Evolutionary conservation across 2,113 vertebrate genomes (phyloP).

Genomic region (Murina feae): DNA sequence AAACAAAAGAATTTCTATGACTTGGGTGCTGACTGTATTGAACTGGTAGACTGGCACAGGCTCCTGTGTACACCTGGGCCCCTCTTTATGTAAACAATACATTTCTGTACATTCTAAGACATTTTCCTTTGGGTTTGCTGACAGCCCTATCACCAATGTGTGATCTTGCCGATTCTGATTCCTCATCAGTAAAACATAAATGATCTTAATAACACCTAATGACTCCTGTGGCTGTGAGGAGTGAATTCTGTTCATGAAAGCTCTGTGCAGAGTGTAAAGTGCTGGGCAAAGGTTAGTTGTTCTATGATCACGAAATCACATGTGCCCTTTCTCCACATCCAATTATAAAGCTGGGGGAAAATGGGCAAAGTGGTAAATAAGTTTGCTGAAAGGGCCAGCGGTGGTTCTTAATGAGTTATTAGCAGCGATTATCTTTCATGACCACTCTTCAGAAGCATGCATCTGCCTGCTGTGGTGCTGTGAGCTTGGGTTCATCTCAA

Average conservation of each 20-base stretch:
- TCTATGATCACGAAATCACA: slow-evolving; percentile 18
- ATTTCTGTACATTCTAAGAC: not conserved
- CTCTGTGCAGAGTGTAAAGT: not conserved
- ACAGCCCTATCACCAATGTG: not conserved
- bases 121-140: not conserved
- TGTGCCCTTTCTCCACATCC: not conserved
- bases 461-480: not conserved
- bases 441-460: not conserved
- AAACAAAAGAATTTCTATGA: not conserved
- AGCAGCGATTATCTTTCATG: not conserved
- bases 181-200: slow-evolving; percentile 13
- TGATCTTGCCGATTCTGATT: not conserved
- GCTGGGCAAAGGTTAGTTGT: not conserved
- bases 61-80: not conserved
- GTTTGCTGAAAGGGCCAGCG: not conserved
- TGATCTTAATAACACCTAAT: slow-evolving; percentile 23
- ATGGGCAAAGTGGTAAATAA: not conserved
- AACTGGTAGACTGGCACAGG: no score
- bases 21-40: not conserved
- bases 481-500: not conserved
- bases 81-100: not conserved
- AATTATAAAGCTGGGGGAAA: slow-evolving; percentile 40
- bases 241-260: slow-evolving; percentile 23
- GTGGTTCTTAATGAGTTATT: slow-evolving; percentile 31
- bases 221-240: not conserved